phyloP scores from a whole-genome alignment of 2,888 invertebrate species.

The Tridacna crocea region DNA sequence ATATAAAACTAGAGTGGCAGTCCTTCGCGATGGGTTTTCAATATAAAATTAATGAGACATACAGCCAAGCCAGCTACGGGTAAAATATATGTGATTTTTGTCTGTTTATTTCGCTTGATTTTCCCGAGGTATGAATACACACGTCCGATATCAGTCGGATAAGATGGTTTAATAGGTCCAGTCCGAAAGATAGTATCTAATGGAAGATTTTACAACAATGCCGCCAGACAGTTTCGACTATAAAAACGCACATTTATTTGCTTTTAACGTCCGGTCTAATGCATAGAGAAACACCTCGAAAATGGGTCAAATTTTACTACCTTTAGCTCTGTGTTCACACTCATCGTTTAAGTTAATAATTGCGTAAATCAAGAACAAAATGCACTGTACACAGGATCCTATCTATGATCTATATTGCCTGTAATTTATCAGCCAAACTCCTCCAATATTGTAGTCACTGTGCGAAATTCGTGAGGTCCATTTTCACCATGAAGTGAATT shows the following conservation, averaged over 20 bases:
- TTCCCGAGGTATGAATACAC: conserved; percentile 22
- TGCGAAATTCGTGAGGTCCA: no score
- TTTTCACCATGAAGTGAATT: background rate
- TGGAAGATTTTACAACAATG: conserved; percentile 50
- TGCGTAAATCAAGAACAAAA: no score
- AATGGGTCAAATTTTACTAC: background rate
- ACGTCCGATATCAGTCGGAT: conserved; percentile 24
- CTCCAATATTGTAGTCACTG: no score
- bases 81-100: conserved; percentile 21
- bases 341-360: no score
- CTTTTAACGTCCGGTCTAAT: conserved; percentile 55
- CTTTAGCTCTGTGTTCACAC: no score
- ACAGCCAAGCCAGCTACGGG: conserved; percentile 19
- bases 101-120: conserved; percentile 16
- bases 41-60: conserved; percentile 56
- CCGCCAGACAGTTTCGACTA: conserved; percentile 47
- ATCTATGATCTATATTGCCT: no score
- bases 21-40: conserved; percentile 19
- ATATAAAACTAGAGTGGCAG: background rate
- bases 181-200: conserved; percentile 31
- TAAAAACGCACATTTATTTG: conserved; percentile 52
- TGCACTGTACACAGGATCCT: no score
- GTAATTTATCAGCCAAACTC: no score
- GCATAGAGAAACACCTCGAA: conserved; percentile 48
- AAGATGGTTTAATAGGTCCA: conserved; percentile 27